Base-by-base conservation (phyloP, 2,888 invertebrate species). In the Geotrupes spiniger region DNA sequence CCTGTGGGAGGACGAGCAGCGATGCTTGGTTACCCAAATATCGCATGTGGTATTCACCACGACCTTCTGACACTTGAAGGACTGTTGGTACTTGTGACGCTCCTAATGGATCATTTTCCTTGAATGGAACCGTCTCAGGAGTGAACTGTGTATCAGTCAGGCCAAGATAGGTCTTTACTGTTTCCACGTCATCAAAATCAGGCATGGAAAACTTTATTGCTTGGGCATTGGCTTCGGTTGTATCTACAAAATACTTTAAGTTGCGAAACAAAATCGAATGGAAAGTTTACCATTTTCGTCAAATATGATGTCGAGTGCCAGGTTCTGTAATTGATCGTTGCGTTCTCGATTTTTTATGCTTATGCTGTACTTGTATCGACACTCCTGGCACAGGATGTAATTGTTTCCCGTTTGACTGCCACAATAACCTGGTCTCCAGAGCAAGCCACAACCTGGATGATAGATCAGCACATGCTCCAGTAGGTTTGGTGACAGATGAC, bases 371-470 rank as follows among this genome's bases (percentile, higher is more conserved):
- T 33, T 33, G 15, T 10, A 9, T 8, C 33, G 12, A 14, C 33
- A 33, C 9, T 33, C 33, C 15, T 33, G 33, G 14, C 33, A 33
- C 2, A 54, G 46, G 25, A 52, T 46, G 42, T 51, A 53, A 33
- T 49, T 52, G 11, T 52, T 42, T 17, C 52, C 54, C 54, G 66
- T 62, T 39, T 69, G 68, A 47, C 76, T 74, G 12, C 80, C 79
- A 59, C 81, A 80, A 41, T 68, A 69, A 2, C 76, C 77, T 42
- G 75, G 73, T 56, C 72, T 62, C 71, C 74, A 69, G 47, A 72
- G 60, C 2, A 74, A 63, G 27, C 78, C 78, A 67, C 81, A 82
- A 2, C 82, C 82, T 6, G 78, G 78, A 65, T 81, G 81, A 9
- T 71, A 65, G 0, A 70, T 65, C 16, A 72, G 63, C 74, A 80